Evolutionary conservation across 2,888 invertebrate species (phyloP).

Genomic region (Synergus itoensis): DNA sequence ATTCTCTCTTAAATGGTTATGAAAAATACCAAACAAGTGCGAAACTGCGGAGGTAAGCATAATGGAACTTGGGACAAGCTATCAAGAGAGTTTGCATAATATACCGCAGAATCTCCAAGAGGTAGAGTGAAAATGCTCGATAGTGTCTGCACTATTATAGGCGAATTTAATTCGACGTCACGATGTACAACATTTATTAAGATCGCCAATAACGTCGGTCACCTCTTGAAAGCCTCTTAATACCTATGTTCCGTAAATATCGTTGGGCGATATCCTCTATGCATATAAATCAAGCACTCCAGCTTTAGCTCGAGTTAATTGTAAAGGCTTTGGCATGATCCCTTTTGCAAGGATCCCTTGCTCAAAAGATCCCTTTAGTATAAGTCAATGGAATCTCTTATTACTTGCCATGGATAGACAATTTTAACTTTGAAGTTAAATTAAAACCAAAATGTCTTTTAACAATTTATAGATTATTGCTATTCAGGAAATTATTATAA

Average conservation of each 20-base stretch:
- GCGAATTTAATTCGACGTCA: slow-evolving; percentile 45
- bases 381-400: not conserved
- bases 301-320: slow-evolving; percentile 29
- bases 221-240: slow-evolving; percentile 53
- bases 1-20: slow-evolving; percentile 2
- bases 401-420: not conserved
- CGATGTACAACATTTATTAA: slow-evolving; percentile 59
- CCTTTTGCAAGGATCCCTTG: slow-evolving; percentile 1
- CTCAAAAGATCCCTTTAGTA: slow-evolving; percentile 6
- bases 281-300: slow-evolving; percentile 58
- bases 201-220: slow-evolving; percentile 53
- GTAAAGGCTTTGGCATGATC: slow-evolving; percentile 29
- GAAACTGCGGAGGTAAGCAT: not conserved
- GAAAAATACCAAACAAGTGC: slow-evolving; percentile 11
- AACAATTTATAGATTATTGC: not conserved
- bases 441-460: not conserved
- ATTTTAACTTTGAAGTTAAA: not conserved
- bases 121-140: slow-evolving; percentile 32
- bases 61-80: slow-evolving; percentile 25
- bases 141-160: slow-evolving; percentile 35
- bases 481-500: too few species aligned
- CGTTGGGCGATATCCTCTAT: slow-evolving; percentile 57
- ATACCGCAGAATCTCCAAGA: slow-evolving; percentile 24
- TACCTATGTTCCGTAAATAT: slow-evolving; percentile 54
- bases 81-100: slow-evolving; percentile 38